phyloP scores from a whole-genome alignment of 2,888 invertebrate species.

The Phlogophora meticulosa region DNA sequence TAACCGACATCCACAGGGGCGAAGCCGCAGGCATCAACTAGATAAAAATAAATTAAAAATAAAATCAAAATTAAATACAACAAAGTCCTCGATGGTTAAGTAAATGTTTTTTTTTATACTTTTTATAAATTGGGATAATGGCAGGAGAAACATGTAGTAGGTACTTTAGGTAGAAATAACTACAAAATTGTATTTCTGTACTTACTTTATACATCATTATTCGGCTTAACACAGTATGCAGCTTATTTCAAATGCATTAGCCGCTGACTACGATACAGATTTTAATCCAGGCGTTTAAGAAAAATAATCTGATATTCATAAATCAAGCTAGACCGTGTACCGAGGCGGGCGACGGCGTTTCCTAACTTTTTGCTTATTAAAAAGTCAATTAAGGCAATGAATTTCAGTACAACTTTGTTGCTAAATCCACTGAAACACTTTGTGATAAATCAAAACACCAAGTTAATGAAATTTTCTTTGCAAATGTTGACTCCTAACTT shows the following conservation, averaged over 20 bases:
- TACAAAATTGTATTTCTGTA: too few species aligned
- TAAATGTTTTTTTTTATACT: too few species aligned
- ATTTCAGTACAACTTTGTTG: conserved; percentile 66
- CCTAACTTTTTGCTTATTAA: conserved; percentile 78
- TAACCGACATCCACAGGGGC: too few species aligned
- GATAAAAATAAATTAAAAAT: too few species aligned
- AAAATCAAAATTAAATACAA: too few species aligned
- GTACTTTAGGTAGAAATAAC: too few species aligned
- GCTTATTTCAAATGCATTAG: conserved; percentile 9
- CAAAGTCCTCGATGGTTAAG: too few species aligned
- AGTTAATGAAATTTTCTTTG: conserved; percentile 57
- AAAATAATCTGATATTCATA: conserved; percentile 61
- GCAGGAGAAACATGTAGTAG: too few species aligned
- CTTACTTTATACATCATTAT: too few species aligned
- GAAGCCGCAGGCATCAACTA: too few species aligned
- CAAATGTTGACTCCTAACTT: conserved; percentile 34
- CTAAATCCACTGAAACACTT: conserved; percentile 62
- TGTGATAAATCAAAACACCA: conserved; percentile 62
- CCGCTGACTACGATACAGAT: not conserved
- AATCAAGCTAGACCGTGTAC: conserved; percentile 63
- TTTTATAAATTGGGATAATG: too few species aligned
- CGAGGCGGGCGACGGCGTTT: conserved; percentile 64
- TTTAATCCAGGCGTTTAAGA: conserved; percentile 35
- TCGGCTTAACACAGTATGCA: not conserved
- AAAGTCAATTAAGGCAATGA: conserved; percentile 78